phyloP scores from a whole-genome alignment of 1,140 invertebrate genomes.

The Semibalanus balanoides region DNA sequence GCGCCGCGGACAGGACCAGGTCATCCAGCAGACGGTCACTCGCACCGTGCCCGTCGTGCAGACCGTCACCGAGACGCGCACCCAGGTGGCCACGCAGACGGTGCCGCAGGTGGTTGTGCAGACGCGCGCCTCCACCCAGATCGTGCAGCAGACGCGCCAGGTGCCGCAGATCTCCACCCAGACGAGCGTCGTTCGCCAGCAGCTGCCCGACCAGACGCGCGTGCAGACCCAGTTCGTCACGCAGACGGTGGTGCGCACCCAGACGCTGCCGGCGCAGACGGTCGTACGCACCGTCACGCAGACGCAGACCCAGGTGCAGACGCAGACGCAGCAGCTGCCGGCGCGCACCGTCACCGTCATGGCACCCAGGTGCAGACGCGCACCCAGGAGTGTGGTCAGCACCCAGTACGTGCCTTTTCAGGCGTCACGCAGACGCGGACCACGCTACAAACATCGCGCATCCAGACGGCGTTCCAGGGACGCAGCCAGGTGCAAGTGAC shows the following conservation, averaged over 20 bases:
- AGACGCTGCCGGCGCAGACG: conserved; percentile 11
- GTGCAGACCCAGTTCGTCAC: conserved; percentile 15
- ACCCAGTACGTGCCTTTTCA: conserved; percentile 15
- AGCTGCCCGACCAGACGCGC: conserved; percentile 6
- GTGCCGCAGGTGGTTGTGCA: too few species aligned
- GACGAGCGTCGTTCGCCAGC: conserved; percentile 14
- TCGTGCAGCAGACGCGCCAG: too few species aligned
- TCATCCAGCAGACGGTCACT: too few species aligned
- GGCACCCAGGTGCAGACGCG: conserved; percentile 14
- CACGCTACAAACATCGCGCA: too few species aligned
- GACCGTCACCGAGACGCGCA: too few species aligned
- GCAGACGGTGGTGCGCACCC: conserved; percentile 15
- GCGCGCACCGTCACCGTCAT: conserved; percentile 13
- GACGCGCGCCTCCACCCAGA: too few species aligned
- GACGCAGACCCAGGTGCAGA: conserved; percentile 13
- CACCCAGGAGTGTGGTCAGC: conserved; percentile 14
- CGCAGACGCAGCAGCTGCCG: conserved; percentile 12
- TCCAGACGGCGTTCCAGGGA: too few species aligned
- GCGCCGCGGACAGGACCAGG: too few species aligned
- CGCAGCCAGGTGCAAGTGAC: too few species aligned
- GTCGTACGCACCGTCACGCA: conserved; percentile 14
- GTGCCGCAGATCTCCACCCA: conserved; percentile 13
- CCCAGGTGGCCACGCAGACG: too few species aligned
- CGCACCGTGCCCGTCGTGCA: too few species aligned
- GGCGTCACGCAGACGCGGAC: conserved; percentile 13